phyloP scores from a whole-genome alignment of 2,888 invertebrate species.

The Leucophenga montana region DNA sequence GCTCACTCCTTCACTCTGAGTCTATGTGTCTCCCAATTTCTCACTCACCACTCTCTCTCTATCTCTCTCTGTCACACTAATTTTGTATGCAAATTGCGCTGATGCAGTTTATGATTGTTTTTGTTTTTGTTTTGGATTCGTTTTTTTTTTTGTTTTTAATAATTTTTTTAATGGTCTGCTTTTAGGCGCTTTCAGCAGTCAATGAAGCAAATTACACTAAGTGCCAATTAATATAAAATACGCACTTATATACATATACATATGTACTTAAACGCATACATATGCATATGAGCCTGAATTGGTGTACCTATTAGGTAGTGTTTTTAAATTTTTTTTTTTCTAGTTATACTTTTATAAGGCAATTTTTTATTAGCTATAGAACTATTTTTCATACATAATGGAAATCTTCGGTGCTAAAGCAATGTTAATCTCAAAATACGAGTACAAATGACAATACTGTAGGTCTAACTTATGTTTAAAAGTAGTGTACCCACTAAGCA shows the following conservation, averaged over 20 bases:
- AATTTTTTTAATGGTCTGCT: conserved; percentile 21
- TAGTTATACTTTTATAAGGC: too few relatives aligned
- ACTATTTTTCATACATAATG: too few relatives aligned
- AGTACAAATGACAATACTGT: too few relatives aligned
- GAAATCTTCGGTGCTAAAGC: too few relatives aligned
- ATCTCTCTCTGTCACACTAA: too few relatives aligned
- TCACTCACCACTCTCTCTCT: too few relatives aligned
- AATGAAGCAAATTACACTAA: conserved; percentile 43
- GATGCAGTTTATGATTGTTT: conserved; percentile 33
- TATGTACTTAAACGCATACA: conserved; percentile 7
- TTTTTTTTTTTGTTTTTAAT: neutral
- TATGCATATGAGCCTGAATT: conserved; percentile 6
- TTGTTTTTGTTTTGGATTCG: conserved; percentile 19
- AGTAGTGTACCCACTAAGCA: too few relatives aligned
- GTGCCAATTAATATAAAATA: conserved; percentile 39
- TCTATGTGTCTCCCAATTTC: neutral
- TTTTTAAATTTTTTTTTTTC: too few relatives aligned
- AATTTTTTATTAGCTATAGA: neutral
- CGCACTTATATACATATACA: neutral
- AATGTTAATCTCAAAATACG: too few relatives aligned
- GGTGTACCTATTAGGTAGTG: too few relatives aligned
- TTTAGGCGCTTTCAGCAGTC: conserved; percentile 37
- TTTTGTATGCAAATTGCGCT: conserved; percentile 24
- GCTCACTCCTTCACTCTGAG: neutral
- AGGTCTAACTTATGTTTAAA: too few relatives aligned